Evolutionary conservation across 2,797 vertebrate species (phyloP), one percentile per base, ranked within the genome.

Genomic region (Chelmon rostratus): DNA sequence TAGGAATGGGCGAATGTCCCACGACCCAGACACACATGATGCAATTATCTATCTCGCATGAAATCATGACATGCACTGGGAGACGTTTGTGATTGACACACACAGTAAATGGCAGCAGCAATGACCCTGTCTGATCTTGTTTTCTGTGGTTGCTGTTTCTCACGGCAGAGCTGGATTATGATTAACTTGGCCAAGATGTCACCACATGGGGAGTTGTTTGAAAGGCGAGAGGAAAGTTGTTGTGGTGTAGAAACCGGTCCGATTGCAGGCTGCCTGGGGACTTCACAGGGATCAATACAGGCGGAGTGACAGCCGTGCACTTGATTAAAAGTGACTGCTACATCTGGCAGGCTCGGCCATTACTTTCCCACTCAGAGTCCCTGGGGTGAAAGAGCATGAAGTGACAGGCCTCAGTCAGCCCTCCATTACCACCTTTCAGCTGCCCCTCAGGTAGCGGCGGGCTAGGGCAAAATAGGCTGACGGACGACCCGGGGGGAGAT

Each of bases 271-370:
- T 79, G 85, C 92, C 91, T 69, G 68, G 91, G 86, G 93, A 90
- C 89, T 90, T 95, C 82, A 82, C 89, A 71, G 81, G 84, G 95
- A 95, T 96, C 95, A 94, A 95, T 95, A 94, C 83, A 80, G 86
- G 83, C 71, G 74, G 90, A 93, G 88, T 95, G 95, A 96, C 94
- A 95, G 91, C 88, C 70, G 73, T 93, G 89, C 88, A 92, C 94
- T 94, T 95, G 95, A 96, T 96, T 96, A 95, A 96, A 96, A 96
- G 94, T 95, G 94, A 96, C 95, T 91, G 93, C 93, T 95, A 95
- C 95, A 96, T 96, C 95, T 95, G 94, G 93, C 94, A 94, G 93
- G 89, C 89, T 82, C 59, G 82, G 92, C 94, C 94, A 95, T 95
- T 96, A 95, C 94, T 94, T 94, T 95, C 93, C 91, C 94, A 94